phyloP scores from a whole-genome alignment of 2,113 vertebrate species.

The Typhlomys cinereus region DNA sequence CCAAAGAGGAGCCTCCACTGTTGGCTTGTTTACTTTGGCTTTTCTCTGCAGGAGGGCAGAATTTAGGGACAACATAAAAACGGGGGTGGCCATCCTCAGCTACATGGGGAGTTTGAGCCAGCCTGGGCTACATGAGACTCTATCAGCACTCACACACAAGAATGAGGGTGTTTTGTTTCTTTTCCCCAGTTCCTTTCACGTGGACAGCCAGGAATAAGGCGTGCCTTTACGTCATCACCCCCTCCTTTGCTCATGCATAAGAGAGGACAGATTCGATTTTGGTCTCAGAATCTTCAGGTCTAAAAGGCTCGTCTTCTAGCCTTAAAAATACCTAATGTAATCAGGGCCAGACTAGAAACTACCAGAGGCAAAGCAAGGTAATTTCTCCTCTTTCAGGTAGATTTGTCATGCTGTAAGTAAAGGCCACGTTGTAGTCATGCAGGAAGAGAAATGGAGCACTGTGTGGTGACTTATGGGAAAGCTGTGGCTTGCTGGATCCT shows the following conservation, averaged over 20 bases:
- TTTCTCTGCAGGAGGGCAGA: constrained; percentile 74
- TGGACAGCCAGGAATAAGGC: neutral
- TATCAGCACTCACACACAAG: neutral
- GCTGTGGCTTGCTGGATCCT: neutral
- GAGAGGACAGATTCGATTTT: neutral
- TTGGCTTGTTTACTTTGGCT: constrained; percentile 85
- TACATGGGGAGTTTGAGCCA: neutral
- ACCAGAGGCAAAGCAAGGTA: neutral
- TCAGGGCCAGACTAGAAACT: neutral
- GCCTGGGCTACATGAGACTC: neutral
- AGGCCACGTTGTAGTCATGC: neutral
- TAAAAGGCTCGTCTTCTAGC: neutral
- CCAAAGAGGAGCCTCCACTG: constrained; percentile 81
- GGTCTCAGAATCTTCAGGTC: neutral
- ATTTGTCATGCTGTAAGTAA: neutral
- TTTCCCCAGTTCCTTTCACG: neutral
- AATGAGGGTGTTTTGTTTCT: neutral
- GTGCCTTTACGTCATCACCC: neutral
- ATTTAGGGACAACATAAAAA: constrained; percentile 77
- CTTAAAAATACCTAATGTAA: neutral
- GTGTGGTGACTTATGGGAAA: neutral
- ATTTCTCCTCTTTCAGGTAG: neutral
- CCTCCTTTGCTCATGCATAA: neutral
- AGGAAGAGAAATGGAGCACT: neutral
- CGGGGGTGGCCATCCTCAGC: constrained; percentile 8